Evolutionary conservation across 2,888 invertebrate species (phyloP), one percentile per base, ranked within the genome.

Genomic region (Teleogryllus oceanicus): DNA sequence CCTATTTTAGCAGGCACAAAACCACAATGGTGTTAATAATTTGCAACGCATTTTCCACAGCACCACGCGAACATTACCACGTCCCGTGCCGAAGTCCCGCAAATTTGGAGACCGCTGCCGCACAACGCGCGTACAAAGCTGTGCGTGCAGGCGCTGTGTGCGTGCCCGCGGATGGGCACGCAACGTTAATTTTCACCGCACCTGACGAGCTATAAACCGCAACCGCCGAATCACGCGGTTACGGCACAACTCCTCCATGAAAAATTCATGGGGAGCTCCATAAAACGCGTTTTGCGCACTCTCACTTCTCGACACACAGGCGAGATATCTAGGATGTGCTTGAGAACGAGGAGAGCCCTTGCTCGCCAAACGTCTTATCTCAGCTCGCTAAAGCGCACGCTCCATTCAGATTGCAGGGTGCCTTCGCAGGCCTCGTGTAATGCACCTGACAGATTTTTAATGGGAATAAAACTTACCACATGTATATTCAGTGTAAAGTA

Each of bases 121-220:
- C 37, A 8, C 37, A 5, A 8, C 37, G 37, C 37, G 37, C 5
- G 37, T 10, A 8, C 62, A 16, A n/a, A 62, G n/a, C 16, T 62
- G 62, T 0, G 62, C 62, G 62, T 16, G 1, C 1, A 16, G n/a
- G 0, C n/a, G 62, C 62, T 5, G 5, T n/a, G n/a, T 62, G 62
- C 62, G 62, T 62, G 62, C 62, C 16, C 62, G 16, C 8, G 62
- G 62, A 62, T 8, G n/a, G 37, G 62, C n/a, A 62, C 16, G n/a
- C 13, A 62, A 62, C 62, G 62, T 62, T 62, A 62, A 62, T 62
- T 62, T 62, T 62, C 62, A 62, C 62, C 62, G 62, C 62, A 62
- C 62, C 62, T 62, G n/a, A 62, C 62, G 62, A n/a, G 62, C 16
- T 62, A 62, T 62, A 13, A 62, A 62, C 62, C 62, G n/a, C 62